Base-by-base conservation (phyloP, 2,888 invertebrate species). In the Lithosia quadra region DNA sequence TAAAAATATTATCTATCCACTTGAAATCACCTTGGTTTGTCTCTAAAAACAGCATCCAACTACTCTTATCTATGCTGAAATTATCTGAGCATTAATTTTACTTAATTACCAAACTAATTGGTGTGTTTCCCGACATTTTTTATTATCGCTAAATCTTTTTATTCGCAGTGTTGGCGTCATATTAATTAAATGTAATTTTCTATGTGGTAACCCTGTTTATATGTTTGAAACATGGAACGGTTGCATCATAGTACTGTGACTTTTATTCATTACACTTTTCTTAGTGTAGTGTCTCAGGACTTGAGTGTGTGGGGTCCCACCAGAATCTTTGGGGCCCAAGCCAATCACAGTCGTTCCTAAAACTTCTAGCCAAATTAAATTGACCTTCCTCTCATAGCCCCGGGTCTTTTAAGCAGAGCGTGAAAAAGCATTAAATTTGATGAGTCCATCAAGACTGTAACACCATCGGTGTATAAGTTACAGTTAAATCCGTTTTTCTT, bases 121-220 rank as follows among this genome's bases (percentile, higher is more conserved):
- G 18, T 55, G 24, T 71, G 62, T 73, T 75, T 68, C 36, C 82
- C 80, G 78, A 21, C 69, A 55, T 69, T 71, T 75, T 71, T 67
- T 73, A 77, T 69, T 77, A 82, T 82, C 82, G 56, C 13, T 24
- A 70, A 76, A 82, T 80, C 80, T 80, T 79, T 66, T 79, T 81
- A 81, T 74, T 73, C 65, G 67, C 64, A 39, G 72, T 72, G 74
- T 74, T 81, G 69, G 57, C 72, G 75, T 77, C 80, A 72, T 64
- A 57, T 74, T 80, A 79, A 82, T 79, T 80, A 80, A 69, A 77
- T 65, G 57, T 80, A 79, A 80, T 80, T 82, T 80, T 66, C 65
- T 58, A 64, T 77, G 67, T 71, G 67, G 80, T 73, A 79, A 73
- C 82, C 68, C 78, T 64, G 69, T 61, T 72, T 77, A 72, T 9